Conservation (phyloP, 2,113 vertebrate species). For the Uria lomvia region DNA sequence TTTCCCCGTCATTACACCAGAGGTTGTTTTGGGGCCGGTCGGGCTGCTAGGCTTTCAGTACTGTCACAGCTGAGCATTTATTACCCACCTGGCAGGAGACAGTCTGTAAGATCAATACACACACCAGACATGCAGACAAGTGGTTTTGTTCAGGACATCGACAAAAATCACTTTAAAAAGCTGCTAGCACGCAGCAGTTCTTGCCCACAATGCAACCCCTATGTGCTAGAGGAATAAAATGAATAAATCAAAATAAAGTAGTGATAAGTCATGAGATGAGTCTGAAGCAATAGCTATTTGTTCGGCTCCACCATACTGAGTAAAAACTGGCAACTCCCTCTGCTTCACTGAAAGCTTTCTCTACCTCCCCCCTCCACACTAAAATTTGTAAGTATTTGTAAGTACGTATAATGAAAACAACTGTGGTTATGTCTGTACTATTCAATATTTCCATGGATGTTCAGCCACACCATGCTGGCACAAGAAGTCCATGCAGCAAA, state of each 20-base stretch:
- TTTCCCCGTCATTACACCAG: neutral
- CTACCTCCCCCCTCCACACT: neutral
- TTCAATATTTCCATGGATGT: neutral
- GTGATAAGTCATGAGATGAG: neutral
- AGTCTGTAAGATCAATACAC: neutral
- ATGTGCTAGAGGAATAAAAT: neutral
- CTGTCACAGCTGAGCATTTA: neutral
- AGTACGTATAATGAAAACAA: neutral
- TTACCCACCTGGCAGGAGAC: neutral
- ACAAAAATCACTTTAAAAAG: neutral
- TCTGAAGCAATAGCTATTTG: neutral
- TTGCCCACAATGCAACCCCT: neutral
- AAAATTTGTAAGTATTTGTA: neutral
- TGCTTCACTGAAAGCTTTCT: neutral
- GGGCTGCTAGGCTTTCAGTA: neutral
- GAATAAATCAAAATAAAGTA: slow-evolving; percentile 1
- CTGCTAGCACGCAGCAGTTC: neutral
- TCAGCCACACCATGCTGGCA: neutral
- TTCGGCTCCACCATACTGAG: neutral
- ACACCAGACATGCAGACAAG: neutral
- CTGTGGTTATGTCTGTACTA: neutral
- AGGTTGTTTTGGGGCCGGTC: neutral
- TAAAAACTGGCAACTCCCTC: neutral
- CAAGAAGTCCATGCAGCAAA: neutral
- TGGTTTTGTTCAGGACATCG: neutral